These are phyloP conservation scores for Tretioscincus oriximinensis DNA, from an alignment of 2,113 vertebrate genomes.

Conservation along the genomic window DNA sequence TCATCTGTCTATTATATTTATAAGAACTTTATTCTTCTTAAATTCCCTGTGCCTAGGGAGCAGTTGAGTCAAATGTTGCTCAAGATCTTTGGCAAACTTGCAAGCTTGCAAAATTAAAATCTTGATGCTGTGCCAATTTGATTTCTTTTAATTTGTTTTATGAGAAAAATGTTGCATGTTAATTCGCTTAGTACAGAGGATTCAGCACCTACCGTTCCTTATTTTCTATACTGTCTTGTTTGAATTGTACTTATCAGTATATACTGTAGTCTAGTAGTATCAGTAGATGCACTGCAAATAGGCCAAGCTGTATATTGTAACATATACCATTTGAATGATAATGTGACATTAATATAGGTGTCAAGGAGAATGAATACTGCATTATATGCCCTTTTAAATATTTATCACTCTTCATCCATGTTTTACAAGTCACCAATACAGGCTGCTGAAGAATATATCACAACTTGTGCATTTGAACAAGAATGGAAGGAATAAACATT, in stretches of 20 bases:
- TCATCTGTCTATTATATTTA: too few relatives aligned
- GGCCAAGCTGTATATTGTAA: neutral
- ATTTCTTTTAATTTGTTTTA: neutral
- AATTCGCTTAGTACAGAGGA: neutral
- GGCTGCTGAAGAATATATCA: neutral
- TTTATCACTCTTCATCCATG: neutral
- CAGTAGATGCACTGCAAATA: neutral
- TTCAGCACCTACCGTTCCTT: neutral
- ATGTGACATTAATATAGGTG: neutral
- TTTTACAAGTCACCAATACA: accelerated
- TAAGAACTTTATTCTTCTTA: neutral
- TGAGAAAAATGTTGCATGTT: neutral
- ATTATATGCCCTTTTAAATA: neutral
- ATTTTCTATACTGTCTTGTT: neutral
- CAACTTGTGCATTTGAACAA: neutral
- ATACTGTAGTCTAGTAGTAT: neutral
- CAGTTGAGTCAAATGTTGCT: neutral
- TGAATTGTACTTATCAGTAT: neutral
- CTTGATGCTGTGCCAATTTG: neutral
- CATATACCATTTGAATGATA: neutral
- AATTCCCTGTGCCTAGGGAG: neutral
- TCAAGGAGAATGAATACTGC: neutral
- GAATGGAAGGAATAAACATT: neutral
- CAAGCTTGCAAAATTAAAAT: neutral
- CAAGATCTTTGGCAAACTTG: neutral